Percentiles rank a stretch among this genome's conserved stretches.
Evolutionary conservation across 1,140 invertebrate species (phyloP).

Genomic region (Lepidostoma basale): DNA sequence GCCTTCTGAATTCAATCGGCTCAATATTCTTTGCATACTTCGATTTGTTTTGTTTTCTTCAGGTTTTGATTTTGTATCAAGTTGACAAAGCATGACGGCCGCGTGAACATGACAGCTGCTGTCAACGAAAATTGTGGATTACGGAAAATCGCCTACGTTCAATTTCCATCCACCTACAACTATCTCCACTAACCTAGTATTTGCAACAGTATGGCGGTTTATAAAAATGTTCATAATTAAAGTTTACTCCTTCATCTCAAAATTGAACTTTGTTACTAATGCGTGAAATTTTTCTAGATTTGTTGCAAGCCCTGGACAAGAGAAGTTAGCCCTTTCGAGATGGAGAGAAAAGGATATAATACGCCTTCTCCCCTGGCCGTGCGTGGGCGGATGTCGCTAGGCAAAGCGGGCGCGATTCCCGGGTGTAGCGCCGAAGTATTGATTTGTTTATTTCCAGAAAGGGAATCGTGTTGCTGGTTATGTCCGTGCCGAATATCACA

Average conservation of each 20-base stretch:
- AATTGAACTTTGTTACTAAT: not conserved
- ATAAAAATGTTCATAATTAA: not conserved
- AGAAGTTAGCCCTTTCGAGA: not conserved
- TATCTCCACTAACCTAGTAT: not conserved
- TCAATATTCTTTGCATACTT: no score
- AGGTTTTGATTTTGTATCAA: no score
- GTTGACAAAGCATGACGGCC: not conserved
- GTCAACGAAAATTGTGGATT: not conserved
- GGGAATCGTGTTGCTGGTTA: not conserved
- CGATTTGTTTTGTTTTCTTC: no score
- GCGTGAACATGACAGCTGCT: constrained; percentile 20
- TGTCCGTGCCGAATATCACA: not conserved
- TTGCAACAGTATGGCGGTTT: not conserved
- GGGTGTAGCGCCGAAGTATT: constrained; percentile 18
- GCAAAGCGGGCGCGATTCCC: constrained; percentile 11
- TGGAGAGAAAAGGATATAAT: not conserved
- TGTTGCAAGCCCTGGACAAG: not conserved
- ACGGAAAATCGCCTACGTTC: constrained; percentile 13
- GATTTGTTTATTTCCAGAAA: constrained; percentile 23
- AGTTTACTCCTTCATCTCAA: not conserved
- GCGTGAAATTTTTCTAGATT: not conserved
- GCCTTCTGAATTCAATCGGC: no score
- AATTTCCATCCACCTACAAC: not conserved
- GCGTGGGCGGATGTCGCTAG: constrained; percentile 1
- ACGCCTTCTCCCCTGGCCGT: not conserved